Evolutionary conservation across 2,797 vertebrate species (phyloP).

Genomic region (Acropternis orthonyx): DNA sequence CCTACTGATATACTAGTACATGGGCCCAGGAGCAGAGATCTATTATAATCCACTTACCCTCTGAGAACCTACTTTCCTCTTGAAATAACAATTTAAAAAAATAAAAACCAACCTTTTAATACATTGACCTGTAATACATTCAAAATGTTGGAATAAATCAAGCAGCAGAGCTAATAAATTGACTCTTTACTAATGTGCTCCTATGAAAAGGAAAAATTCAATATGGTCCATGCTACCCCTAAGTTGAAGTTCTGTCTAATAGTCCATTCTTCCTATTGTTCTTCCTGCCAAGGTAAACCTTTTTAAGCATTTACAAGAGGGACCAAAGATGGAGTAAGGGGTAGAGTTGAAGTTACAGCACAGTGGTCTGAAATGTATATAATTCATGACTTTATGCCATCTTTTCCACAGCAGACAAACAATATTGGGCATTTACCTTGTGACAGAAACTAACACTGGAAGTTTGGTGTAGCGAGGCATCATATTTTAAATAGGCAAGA

Average conservation of each 20-base stretch:
- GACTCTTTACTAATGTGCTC: constrained; percentile 19
- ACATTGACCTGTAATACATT: constrained; percentile 9
- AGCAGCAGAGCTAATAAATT: constrained; percentile 38
- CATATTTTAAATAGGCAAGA: neutral
- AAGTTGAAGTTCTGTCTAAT: constrained; percentile 7
- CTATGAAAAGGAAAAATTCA: constrained; percentile 17
- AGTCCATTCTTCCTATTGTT: neutral
- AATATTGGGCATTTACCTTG: neutral
- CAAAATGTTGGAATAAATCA: constrained; percentile 48
- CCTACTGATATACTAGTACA: neutral
- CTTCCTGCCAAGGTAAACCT: constrained; percentile 1
- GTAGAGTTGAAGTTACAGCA: neutral
- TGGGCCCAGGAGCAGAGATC: neutral
- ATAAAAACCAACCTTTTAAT: neutral
- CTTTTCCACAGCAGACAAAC: neutral
- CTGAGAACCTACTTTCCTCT: constrained; percentile 34
- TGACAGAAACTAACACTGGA: neutral
- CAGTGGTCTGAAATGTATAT: neutral
- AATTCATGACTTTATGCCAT: neutral
- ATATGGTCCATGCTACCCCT: neutral
- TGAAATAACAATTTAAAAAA: constrained; percentile 28
- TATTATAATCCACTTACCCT: constrained; percentile 46
- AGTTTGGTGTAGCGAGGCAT: neutral
- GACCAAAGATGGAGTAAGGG: neutral
- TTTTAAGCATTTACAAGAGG: neutral